phyloP scores from a whole-genome alignment of 2,113 vertebrate species.

The Eleginops maclovinus region DNA sequence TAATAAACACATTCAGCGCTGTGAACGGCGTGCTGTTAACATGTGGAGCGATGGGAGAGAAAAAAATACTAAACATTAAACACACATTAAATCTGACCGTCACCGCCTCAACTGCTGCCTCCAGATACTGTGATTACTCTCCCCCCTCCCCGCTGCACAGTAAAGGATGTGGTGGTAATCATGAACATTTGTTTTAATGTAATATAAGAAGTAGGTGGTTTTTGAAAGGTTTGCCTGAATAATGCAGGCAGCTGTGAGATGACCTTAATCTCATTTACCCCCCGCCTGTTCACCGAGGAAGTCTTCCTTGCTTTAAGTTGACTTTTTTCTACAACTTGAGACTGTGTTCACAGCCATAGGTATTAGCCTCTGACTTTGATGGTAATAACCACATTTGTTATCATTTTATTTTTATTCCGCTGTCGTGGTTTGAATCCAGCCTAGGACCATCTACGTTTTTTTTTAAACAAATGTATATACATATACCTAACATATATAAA shows the following conservation, averaged over 20 bases:
- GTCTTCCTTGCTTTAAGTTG: no score
- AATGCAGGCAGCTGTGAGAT: slow-evolving; percentile 32
- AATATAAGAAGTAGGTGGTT: slow-evolving; percentile 12
- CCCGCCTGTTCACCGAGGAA: slow-evolving; percentile 32
- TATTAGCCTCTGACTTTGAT: not conserved
- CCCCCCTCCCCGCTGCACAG: slow-evolving; percentile 83
- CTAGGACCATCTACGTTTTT: no score
- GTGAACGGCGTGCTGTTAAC: slow-evolving; percentile 39
- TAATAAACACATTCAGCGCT: slow-evolving; percentile 49
- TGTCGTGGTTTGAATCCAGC: no score
- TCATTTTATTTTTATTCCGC: no score
- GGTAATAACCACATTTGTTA: no score
- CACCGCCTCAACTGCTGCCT: slow-evolving; percentile 28
- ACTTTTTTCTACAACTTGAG: no score
- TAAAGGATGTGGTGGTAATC: slow-evolving; percentile 65
- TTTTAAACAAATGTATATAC: no score
- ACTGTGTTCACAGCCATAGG: not conserved
- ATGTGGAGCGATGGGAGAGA: slow-evolving; percentile 49
- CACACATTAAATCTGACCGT: slow-evolving; percentile 49
- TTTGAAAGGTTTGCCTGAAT: slow-evolving; percentile 31
- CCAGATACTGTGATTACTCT: slow-evolving; percentile 30
- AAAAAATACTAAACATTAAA: slow-evolving; percentile 66
- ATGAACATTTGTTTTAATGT: slow-evolving; percentile 31
- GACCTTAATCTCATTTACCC: not conserved
- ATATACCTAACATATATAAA: no score